Percentiles rank a stretch among this genome's conserved stretches.
These are phyloP conservation scores for Merodon equestris DNA, from an alignment of 2,888 invertebrate genomes.

Conservation along the genomic window DNA sequence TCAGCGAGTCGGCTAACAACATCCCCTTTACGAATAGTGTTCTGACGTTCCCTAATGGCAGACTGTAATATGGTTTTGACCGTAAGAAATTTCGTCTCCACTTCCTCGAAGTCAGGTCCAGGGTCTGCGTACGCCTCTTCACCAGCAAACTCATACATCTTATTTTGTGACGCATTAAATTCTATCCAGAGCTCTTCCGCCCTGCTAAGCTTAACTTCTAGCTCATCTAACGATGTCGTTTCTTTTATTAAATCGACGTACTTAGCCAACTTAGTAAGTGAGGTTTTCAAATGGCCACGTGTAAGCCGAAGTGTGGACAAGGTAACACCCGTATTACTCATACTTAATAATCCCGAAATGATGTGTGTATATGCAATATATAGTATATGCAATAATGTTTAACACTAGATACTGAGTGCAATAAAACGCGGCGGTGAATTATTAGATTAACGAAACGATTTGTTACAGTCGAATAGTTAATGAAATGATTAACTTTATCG, in stretches of 20 bases:
- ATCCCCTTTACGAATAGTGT: not conserved
- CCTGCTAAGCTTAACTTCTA: not conserved
- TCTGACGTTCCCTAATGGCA: too few relatives aligned
- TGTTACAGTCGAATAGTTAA: too few relatives aligned
- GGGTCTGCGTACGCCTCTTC: not conserved
- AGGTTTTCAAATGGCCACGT: not conserved
- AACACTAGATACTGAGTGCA: too few relatives aligned
- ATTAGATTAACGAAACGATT: too few relatives aligned
- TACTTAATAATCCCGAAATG: too few relatives aligned
- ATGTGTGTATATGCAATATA: too few relatives aligned
- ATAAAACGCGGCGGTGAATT: too few relatives aligned
- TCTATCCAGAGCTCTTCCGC: not conserved
- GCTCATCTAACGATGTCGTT: not conserved
- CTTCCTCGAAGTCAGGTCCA: not conserved
- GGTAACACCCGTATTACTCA: too few relatives aligned
- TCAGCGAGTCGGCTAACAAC: not conserved
- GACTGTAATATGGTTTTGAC: too few relatives aligned
- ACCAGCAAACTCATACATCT: too few relatives aligned
- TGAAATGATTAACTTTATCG: too few relatives aligned
- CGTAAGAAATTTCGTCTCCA: not conserved
- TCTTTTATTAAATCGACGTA: not conserved
- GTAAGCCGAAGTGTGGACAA: not conserved
- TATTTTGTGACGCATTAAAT: not conserved
- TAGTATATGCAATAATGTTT: too few relatives aligned
- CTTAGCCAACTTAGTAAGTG: not conserved